phyloP scores from a whole-genome alignment of 2,797 vertebrate species.

The Periparus ater region DNA sequence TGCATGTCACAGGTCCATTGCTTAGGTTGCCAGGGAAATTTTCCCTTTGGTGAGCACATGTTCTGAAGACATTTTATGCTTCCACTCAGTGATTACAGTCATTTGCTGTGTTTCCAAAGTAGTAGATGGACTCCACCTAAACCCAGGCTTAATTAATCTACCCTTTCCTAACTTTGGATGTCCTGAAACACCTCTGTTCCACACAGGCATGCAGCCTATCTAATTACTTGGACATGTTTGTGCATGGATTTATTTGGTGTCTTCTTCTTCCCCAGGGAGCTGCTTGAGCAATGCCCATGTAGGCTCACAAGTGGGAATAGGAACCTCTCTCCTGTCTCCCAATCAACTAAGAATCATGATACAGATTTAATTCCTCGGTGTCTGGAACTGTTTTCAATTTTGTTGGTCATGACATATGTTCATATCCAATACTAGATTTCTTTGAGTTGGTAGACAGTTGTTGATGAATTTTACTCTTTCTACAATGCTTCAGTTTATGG shows the following conservation, averaged over 20 bases:
- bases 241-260: not conserved
- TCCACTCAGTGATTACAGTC: slow-evolving; percentile 12
- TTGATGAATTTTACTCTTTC: not conserved
- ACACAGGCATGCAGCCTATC: too few relatives aligned
- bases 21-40: slow-evolving; percentile 31
- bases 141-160: not conserved
- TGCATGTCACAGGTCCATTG: slow-evolving; percentile 7
- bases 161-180: not conserved
- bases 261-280: not conserved
- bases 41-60: slow-evolving; percentile 24
- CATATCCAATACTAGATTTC: not conserved
- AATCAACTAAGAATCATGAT: not conserved
- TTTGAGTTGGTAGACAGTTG: not conserved
- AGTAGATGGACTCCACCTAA: not conserved
- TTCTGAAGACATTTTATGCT: slow-evolving; percentile 52
- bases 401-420: not conserved
- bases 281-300: not conserved
- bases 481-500: not conserved
- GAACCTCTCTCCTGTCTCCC: not conserved
- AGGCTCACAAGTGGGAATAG: not conserved
- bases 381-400: not conserved
- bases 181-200: not conserved
- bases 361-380: not conserved
- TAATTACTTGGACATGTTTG: not conserved
- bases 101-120: slow-evolving; percentile 29